phyloP scores from a whole-genome alignment of 2,797 vertebrate species.

The Sebastes nivosus region DNA sequence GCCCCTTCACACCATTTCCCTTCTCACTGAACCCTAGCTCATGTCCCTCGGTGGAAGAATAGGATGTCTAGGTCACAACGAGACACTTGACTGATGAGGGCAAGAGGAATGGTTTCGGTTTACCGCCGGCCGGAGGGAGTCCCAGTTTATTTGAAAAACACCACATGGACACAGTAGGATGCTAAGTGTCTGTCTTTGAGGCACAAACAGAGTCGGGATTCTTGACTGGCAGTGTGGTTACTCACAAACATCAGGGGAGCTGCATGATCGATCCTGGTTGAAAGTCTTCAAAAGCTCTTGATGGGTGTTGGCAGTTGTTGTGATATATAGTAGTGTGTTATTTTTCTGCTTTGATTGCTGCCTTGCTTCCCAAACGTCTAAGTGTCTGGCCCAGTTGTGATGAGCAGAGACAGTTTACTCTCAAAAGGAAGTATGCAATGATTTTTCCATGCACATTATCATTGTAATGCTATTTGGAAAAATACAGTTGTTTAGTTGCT shows the following conservation, averaged over 20 bases:
- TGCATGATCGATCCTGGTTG: slow-evolving; percentile 28
- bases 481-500: background rate
- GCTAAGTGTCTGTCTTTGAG: slow-evolving; percentile 61
- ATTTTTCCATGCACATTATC: slow-evolving; percentile 4
- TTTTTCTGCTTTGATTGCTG: slow-evolving; percentile 10
- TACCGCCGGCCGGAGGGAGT: slow-evolving; percentile 54
- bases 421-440: background rate
- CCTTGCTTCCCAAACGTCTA: slow-evolving; percentile 1
- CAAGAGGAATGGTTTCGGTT: slow-evolving; percentile 69
- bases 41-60: slow-evolving; percentile 48
- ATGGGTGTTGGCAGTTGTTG: slow-evolving; percentile 22
- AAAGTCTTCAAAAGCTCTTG: slow-evolving; percentile 5
- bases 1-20: slow-evolving; percentile 57
- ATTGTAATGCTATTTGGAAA: background rate
- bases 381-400: slow-evolving; percentile 2
- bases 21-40: slow-evolving; percentile 56
- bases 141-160: slow-evolving; percentile 63
- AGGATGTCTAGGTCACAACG: slow-evolving; percentile 65
- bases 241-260: slow-evolving; percentile 55
- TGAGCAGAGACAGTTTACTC: slow-evolving; percentile 8
- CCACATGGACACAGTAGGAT: slow-evolving; percentile 74
- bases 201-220: slow-evolving; percentile 42
- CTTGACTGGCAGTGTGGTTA: slow-evolving; percentile 61
- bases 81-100: slow-evolving; percentile 74
- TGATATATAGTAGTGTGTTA: slow-evolving; percentile 25